Conservation (phyloP, 2,113 vertebrate genomes). For the Gasterosteus nipponicus region DNA sequence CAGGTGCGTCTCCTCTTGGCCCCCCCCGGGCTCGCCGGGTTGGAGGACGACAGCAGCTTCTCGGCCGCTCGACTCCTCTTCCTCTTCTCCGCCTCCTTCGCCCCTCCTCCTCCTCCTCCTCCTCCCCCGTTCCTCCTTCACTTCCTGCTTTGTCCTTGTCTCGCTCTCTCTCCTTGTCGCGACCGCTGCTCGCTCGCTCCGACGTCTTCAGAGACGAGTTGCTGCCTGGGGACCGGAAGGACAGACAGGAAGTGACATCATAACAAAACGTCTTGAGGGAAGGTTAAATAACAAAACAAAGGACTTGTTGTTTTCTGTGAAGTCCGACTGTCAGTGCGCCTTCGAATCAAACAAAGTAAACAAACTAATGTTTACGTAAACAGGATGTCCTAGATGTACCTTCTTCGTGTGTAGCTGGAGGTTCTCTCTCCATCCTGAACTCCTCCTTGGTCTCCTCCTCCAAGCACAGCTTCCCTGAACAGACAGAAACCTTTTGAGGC, state of each 20-base stretch:
- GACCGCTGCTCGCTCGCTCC: conserved; percentile 82
- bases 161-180: conserved; percentile 84
- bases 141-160: conserved; percentile 86
- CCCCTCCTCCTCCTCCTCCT: conserved; percentile 79
- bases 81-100: conserved; percentile 92
- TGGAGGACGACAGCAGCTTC: conserved; percentile 90
- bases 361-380: no score
- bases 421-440: conserved; percentile 91
- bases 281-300: no score
- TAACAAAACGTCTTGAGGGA: background rate
- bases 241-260: background rate
- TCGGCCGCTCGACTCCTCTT: conserved; percentile 92
- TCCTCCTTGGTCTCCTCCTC: conserved; percentile 93
- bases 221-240: conserved; percentile 67
- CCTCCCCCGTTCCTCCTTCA: conserved; percentile 81
- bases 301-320: no score
- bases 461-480: conserved; percentile 88
- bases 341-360: no score
- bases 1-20: conserved; percentile 83
- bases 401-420: conserved; percentile 89
- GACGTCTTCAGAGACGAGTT: conserved; percentile 81
- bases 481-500: background rate
- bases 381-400: conserved; percentile 56
- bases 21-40: conserved; percentile 94
- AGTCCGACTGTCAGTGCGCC: no score